A percentile compares a stretch with the other conserved stretches of the same genome.
phyloP scores from a whole-genome alignment of 2,797 vertebrate species.

The Halcyon chelicuti region DNA sequence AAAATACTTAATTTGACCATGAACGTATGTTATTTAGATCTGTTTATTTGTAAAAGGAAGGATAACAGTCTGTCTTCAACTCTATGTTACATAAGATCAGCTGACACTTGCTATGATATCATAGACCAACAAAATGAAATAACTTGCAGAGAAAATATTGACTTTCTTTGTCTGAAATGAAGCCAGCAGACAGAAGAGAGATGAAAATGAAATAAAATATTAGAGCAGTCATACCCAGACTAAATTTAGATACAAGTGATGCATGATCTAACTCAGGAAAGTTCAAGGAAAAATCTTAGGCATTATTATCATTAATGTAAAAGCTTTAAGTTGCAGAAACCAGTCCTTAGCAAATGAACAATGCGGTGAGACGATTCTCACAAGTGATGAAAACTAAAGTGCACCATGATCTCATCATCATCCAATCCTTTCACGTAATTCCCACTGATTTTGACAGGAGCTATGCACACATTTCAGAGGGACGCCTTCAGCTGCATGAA shows the following conservation, averaged over 20 bases:
- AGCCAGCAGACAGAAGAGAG: slow-evolving; percentile 59
- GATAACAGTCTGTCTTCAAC: slow-evolving; percentile 45
- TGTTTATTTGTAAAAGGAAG: slow-evolving; percentile 54
- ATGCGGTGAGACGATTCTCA: not conserved
- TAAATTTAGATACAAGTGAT: slow-evolving; percentile 48
- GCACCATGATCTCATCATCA: not conserved
- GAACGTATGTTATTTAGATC: not conserved
- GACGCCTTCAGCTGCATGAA: not conserved
- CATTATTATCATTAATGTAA: not conserved
- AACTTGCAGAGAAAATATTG: slow-evolving; percentile 61
- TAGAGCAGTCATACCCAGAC: not conserved
- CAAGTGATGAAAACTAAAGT: not conserved
- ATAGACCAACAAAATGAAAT: slow-evolving; percentile 46
- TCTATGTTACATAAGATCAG: slow-evolving; percentile 36
- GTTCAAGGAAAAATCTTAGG: not conserved
- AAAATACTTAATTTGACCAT: slow-evolving; percentile 20
- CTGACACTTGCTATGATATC: slow-evolving; percentile 61
- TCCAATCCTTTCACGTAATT: not conserved
- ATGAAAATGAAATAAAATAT: slow-evolving; percentile 52
- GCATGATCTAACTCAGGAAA: slow-evolving; percentile 30
- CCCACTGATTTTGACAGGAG: not conserved
- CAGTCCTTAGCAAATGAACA: not conserved
- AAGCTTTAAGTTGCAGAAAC: slow-evolving; percentile 8
- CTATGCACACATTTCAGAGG: not conserved
- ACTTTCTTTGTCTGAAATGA: slow-evolving; percentile 53